A percentile compares a stretch with the other conserved stretches of the same genome.
These are phyloP conservation scores for Escarpia spicata DNA, from an alignment of 2,888 invertebrate genomes.

Conservation along the genomic window DNA sequence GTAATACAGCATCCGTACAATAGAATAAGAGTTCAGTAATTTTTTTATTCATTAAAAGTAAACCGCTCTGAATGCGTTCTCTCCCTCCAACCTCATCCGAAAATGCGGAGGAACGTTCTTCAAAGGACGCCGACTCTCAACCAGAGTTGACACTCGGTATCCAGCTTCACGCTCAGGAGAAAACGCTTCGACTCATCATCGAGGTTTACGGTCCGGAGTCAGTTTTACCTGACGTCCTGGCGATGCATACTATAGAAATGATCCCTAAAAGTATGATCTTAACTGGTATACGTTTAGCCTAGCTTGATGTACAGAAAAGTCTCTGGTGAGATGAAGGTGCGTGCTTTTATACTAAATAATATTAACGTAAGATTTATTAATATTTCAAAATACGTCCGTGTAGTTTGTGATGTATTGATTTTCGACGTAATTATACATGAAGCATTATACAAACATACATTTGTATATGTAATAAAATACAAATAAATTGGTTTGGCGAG, in stretches of 20 bases:
- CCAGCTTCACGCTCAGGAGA: neutral
- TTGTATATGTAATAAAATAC: too few species aligned
- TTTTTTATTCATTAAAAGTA: too few species aligned
- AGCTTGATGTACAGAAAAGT: neutral
- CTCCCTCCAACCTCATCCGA: too few species aligned
- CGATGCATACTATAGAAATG: neutral
- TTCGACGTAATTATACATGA: neutral
- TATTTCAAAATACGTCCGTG: neutral
- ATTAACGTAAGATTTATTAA: neutral
- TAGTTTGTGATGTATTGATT: neutral
- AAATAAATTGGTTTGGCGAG: too few species aligned
- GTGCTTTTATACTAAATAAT: neutral
- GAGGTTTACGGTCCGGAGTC: slow-evolving; percentile 6
- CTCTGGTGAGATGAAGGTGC: neutral
- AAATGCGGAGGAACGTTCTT: too few species aligned
- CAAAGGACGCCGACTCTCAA: neutral
- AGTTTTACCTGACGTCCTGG: slow-evolving; percentile 6
- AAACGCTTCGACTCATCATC: slow-evolving; percentile 13
- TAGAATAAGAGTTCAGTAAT: too few species aligned
- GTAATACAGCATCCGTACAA: too few species aligned
- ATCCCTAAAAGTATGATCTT: slow-evolving; percentile 16
- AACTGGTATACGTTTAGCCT: neutral
- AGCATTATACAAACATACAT: too few species aligned
- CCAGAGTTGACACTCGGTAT: neutral
- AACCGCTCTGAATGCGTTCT: too few species aligned